Base-by-base conservation (phyloP, 2,797 vertebrate genomes). In the Gallirallus australis region DNA sequence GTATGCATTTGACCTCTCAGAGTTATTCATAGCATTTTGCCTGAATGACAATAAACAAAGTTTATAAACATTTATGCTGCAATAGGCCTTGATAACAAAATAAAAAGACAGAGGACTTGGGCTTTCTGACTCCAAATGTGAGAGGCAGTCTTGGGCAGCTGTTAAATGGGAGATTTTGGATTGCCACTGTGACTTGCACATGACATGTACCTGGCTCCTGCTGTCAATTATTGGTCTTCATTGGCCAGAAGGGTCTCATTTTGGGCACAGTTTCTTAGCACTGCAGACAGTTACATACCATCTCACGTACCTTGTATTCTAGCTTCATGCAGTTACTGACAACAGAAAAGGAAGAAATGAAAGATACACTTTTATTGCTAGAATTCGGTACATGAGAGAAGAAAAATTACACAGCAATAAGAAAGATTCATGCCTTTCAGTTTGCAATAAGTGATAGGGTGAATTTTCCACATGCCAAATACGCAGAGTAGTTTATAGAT, bases 1-100 rank as follows among this genome's bases (percentile, higher is more conserved):
- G 25, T 61, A 45, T 77, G 63, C 72, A 25, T 70, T 94, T 89
- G 81, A 80, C 89, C 78, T 78, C 30, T 56, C 82, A 37, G 80
- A 86, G 73, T 96, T 94, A 89, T 45, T 94, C 71, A 11, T 53
- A 80, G 42, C 40, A 59, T 63, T 88, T 75, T 93, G 66, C 87
- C 80, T 71, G 28, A 96, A 86, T 78, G 65, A 91, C n/a, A 86
- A 28, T 91, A 93, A 95, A 93, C 47, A 88, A 84, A 42, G 54
- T 75, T 93, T 80, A 80, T 71, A 73, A 77, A 70, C 45, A 59
- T 80, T 83, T 93, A 30, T 60, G 63, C 65, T 54, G 52, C 31
- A 19, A 54, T 54, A 31, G 52, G 17, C 52, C 52, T 85, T 83
- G 57, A 57, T 81, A 93, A 72, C 47, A 90, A 86, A 89, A 84